Evolutionary conservation across 2,797 vertebrate genomes (phyloP).

Genomic region (Pyrrhura leucotis): DNA sequence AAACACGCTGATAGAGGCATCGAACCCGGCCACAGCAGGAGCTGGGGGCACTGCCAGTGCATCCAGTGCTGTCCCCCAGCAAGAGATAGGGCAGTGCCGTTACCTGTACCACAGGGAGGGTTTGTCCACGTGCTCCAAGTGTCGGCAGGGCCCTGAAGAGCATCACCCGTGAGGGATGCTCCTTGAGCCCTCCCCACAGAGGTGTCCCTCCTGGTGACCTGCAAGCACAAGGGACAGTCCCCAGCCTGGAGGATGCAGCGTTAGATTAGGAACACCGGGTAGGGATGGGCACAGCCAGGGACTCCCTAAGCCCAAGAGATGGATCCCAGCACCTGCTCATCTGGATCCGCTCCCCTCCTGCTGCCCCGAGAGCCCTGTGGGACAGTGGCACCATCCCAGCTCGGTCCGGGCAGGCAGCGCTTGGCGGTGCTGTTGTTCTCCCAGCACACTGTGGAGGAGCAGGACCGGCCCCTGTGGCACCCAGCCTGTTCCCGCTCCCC

Average conservation of each 20-base stretch:
- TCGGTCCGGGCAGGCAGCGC: not conserved
- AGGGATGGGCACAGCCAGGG: not conserved
- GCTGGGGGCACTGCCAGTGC: not conserved
- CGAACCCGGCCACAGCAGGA: not conserved
- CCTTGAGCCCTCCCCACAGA: not conserved
- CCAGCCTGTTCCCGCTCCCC: not conserved
- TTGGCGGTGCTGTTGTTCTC: not conserved
- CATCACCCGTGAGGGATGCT: not conserved
- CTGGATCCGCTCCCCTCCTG: fast-evolving
- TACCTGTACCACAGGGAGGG: not conserved
- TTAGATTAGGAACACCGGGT: fast-evolving
- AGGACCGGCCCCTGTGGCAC: not conserved
- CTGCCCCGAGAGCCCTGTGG: not conserved
- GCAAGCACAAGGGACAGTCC: not conserved
- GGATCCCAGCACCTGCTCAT: fast-evolving
- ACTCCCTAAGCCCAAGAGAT: not conserved
- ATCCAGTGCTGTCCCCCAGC: not conserved
- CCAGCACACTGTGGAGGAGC: not conserved
- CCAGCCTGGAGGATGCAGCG: fast-evolving
- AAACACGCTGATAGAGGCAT: not conserved
- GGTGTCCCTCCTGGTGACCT: not conserved
- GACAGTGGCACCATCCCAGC: not conserved
- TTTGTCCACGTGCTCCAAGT: not conserved
- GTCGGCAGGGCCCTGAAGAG: not conserved
- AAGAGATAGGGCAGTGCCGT: not conserved